A percentile compares a stretch with the other conserved stretches of the same genome.
Evolutionary conservation across 2,888 invertebrate species (phyloP).

Genomic region (Orchestes rusci): DNA sequence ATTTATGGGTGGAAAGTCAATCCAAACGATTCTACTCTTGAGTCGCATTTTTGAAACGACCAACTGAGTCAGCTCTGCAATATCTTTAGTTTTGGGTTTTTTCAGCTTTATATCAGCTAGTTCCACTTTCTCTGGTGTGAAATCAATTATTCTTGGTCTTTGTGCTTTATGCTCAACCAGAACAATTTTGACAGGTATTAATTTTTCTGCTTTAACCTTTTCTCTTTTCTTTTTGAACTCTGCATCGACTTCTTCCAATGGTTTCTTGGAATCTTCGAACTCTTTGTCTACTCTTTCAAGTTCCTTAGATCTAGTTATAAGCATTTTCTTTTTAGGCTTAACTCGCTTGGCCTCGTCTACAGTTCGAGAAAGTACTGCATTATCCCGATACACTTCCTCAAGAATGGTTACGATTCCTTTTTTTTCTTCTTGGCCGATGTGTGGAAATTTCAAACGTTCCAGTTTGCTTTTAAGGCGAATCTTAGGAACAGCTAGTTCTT

Average conservation of each 20-base stretch:
- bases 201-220: constrained; percentile 35
- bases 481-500: constrained; percentile 50
- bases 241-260: constrained; percentile 28
- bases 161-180: constrained; percentile 43
- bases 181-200: constrained; percentile 34
- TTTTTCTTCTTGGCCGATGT: constrained; percentile 34
- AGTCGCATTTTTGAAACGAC: constrained; percentile 58
- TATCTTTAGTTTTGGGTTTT: constrained; percentile 34
- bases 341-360: constrained; percentile 43
- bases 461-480: constrained; percentile 64
- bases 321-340: constrained; percentile 35
- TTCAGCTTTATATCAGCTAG: constrained; percentile 60
- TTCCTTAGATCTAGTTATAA: constrained; percentile 38
- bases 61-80: constrained; percentile 35
- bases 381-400: constrained; percentile 37
- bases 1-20: constrained; percentile 42
- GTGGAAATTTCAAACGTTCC: constrained; percentile 46
- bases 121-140: constrained; percentile 47
- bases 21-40: constrained; percentile 58
- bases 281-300: constrained; percentile 35
- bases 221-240: constrained; percentile 39
- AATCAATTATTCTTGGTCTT: constrained; percentile 52
- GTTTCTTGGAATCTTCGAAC: constrained; percentile 35
- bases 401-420: constrained; percentile 36
- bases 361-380: constrained; percentile 46